phyloP scores from a whole-genome alignment of 2,113 vertebrate genomes.

The Apteryx owenii region DNA sequence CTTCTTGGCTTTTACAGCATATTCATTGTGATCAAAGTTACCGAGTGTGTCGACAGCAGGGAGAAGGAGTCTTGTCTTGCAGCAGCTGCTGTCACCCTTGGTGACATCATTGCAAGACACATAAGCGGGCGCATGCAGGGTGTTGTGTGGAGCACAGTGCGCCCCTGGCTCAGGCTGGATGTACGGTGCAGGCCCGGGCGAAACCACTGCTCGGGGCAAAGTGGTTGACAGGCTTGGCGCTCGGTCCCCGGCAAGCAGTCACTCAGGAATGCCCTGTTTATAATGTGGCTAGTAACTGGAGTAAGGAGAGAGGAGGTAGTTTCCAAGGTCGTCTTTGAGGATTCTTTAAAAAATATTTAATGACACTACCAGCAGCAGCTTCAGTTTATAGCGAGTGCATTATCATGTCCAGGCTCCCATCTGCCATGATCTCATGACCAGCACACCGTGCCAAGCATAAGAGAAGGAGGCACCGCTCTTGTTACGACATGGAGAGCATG shows the following conservation, averaged over 20 bases:
- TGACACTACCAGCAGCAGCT: constrained; percentile 31
- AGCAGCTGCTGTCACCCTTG: background rate
- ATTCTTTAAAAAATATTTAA: background rate
- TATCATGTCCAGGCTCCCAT: constrained; percentile 64
- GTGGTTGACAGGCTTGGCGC: background rate
- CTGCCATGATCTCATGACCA: constrained; percentile 61
- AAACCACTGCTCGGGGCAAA: background rate
- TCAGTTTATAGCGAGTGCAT: background rate
- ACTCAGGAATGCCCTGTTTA: constrained; percentile 1
- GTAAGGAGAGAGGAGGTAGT: constrained; percentile 30
- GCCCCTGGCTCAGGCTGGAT: too few species aligned
- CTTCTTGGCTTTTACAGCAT: background rate
- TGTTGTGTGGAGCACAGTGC: too few species aligned
- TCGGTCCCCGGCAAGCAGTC: background rate
- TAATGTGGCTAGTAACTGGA: background rate
- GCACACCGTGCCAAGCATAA: constrained; percentile 23
- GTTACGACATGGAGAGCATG: background rate
- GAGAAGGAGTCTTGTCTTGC: background rate
- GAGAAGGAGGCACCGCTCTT: constrained; percentile 10
- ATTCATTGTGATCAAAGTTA: background rate
- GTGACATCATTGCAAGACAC: too few species aligned
- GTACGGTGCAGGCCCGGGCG: too few species aligned
- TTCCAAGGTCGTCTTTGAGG: constrained; percentile 38
- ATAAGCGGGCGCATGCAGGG: too few species aligned
- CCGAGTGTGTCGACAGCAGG: background rate